Conservation (phyloP, 2,113 vertebrate species). For the Ornithorhynchus anatinus region DNA sequence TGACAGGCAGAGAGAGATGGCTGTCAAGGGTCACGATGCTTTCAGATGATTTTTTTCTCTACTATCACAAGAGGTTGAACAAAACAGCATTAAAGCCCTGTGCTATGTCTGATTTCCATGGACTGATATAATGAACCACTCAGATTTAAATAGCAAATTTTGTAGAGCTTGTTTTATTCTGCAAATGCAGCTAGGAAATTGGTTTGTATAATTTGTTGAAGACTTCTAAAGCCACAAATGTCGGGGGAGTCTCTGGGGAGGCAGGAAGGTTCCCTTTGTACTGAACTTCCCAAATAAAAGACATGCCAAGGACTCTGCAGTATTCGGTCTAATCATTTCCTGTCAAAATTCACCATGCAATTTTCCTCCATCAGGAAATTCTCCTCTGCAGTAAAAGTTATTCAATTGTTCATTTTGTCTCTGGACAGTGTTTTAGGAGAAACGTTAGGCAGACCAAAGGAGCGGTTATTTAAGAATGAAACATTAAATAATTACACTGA, state of each 20-base stretch:
- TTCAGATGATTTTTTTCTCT: too few relatives aligned
- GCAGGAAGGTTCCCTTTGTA: not conserved
- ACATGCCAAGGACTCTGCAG: not conserved
- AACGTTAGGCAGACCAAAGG: not conserved
- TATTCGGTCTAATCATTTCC: conserved; percentile 22
- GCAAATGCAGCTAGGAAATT: too few relatives aligned
- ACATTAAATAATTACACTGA: conserved; percentile 41
- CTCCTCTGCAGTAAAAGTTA: conserved; percentile 25
- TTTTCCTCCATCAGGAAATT: conserved; percentile 37
- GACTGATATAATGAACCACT: too few relatives aligned
- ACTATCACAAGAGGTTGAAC: too few relatives aligned
- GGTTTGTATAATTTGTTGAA: too few relatives aligned
- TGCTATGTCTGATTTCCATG: too few relatives aligned
- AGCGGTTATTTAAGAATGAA: conserved; percentile 19
- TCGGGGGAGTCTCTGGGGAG: not conserved
- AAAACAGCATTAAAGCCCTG: too few relatives aligned
- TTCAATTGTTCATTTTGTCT: conserved; percentile 5
- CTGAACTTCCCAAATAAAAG: conserved; percentile 19
- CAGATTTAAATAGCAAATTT: too few relatives aligned
- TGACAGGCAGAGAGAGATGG: too few relatives aligned
- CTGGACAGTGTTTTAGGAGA: conserved; percentile 1
- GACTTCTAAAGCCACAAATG: conserved; percentile 13
- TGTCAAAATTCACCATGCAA: conserved; percentile 42
- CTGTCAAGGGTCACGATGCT: too few relatives aligned
- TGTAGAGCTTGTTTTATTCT: too few relatives aligned